Conservation (phyloP, 2,888 invertebrate species). For the Drosophila subsilvestris region DNA sequence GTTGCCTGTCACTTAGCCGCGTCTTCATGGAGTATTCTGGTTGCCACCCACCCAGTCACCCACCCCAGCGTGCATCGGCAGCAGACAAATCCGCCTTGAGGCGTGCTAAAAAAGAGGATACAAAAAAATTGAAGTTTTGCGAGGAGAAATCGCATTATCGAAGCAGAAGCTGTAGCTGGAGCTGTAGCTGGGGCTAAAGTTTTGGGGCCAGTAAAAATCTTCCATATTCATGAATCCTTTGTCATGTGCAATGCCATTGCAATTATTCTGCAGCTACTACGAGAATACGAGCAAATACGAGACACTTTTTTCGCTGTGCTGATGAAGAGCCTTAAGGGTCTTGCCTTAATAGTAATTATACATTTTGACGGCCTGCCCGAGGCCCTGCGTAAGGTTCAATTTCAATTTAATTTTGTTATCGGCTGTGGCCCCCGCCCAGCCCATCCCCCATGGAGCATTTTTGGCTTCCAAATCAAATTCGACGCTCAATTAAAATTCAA, state of each 20-base stretch:
- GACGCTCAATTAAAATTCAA: conserved; percentile 77
- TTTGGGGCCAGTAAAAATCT: background rate
- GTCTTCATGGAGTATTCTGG: conserved; percentile 23
- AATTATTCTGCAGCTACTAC: too few species aligned
- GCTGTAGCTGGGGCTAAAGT: background rate
- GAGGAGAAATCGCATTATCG: conserved; percentile 31
- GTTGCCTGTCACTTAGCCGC: conserved; percentile 57
- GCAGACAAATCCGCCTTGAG: conserved; percentile 15
- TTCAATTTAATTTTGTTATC: conserved; percentile 48
- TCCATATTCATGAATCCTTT: too few species aligned
- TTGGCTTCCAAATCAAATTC: conserved; percentile 71
- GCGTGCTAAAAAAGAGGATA: conserved; percentile 34
- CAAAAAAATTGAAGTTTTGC: conserved; percentile 22
- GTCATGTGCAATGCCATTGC: too few species aligned
- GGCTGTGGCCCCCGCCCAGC: background rate
- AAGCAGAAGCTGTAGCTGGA: background rate
- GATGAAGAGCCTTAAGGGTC: too few species aligned
- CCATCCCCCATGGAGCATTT: conserved; percentile 22
- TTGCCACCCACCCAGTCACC: background rate
- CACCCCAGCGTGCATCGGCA: background rate
- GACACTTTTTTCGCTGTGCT: too few species aligned
- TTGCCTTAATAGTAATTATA: conserved; percentile 26
- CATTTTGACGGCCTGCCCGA: conserved; percentile 16
- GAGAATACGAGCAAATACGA: too few species aligned
- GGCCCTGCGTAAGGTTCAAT: conserved; percentile 30